Conservation (phyloP, 2,113 vertebrate species). For the Labrus mixtus region DNA sequence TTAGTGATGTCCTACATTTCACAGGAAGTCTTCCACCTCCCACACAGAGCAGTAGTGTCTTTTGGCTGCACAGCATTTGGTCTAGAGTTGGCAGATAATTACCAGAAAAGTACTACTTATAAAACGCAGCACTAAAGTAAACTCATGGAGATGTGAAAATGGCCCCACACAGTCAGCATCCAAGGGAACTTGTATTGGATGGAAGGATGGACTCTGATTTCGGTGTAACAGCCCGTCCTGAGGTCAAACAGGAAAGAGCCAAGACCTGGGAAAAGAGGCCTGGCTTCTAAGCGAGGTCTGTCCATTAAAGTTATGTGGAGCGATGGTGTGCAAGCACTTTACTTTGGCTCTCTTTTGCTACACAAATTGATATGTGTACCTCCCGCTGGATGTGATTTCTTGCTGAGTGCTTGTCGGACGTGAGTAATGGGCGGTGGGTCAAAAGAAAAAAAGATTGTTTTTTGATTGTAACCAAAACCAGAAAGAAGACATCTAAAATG, state of each 20-base stretch:
- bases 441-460: not conserved
- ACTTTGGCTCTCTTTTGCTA: conserved; percentile 20
- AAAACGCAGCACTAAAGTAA: conserved; percentile 4
- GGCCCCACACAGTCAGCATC: not conserved
- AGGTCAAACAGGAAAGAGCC: conserved; percentile 47
- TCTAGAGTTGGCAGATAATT: conserved; percentile 23
- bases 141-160: not conserved
- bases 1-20: conserved; percentile 19
- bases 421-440: not conserved
- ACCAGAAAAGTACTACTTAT: conserved; percentile 14
- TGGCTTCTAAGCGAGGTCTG: conserved; percentile 10
- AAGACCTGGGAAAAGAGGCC: conserved; percentile 20
- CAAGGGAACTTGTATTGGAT: conserved; percentile 4
- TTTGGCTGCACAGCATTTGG: conserved; percentile 4
- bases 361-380: conserved; percentile 52
- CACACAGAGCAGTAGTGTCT: conserved; percentile 26
- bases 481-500: not conserved
- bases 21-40: conserved; percentile 25
- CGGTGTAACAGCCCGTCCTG: conserved; percentile 11
- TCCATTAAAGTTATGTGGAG: conserved; percentile 41
- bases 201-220: conserved; percentile 6
- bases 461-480: not conserved
- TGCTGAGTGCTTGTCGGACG: conserved; percentile 29
- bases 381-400: conserved; percentile 40
- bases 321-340: conserved; percentile 36